Evolutionary conservation across 2,888 invertebrate genomes (phyloP), one percentile per base, ranked within the genome.

Genomic region (Meteorus colon): DNA sequence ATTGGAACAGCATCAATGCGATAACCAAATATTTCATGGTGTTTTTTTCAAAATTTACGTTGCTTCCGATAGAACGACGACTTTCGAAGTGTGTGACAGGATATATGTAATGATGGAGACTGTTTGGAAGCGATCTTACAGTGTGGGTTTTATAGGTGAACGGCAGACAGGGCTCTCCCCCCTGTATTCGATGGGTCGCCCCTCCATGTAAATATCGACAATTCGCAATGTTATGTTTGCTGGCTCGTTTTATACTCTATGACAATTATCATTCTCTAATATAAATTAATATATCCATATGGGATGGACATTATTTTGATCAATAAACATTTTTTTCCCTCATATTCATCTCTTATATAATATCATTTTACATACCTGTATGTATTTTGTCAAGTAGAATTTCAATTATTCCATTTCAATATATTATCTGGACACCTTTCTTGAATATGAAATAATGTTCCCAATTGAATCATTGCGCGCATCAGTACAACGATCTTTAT

Each of bases 1-100:
- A 87, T 74, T 90, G 89, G 80, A 92, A 92, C 80, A 92, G 90
- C 81, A 93, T 90, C 82, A 92, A 91, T 84, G 91, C 86, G 80
- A 92, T 91, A 84, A 92, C 87, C 81, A 92, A 87, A 83, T 92
- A 90, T 84, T 89, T 89, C 89, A 89, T 77, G 29, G 72, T 69
- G 16, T 1, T 51, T 55, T 48, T 59, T 66, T 59, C 51, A 55
- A 67, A 67, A 24, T 19, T 70, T 51, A 24, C 51, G 63, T 31
- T 76, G 74, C 66, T 77, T 77, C 71, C 74, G 79, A 80, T n/a
- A 19, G 67, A 80, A 73, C 74, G 48, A 74, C 60, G 29, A 62
- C 41, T 67, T 34, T 41, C 27, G 24, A 48, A 63, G 48, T 62
- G 59, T 14, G 45, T 65, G 24, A n/a, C n/a, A 51, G 29, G 45